These are phyloP conservation scores for Pterostichus madidus DNA, from an alignment of 2,888 invertebrate species.

Conservation along the genomic window DNA sequence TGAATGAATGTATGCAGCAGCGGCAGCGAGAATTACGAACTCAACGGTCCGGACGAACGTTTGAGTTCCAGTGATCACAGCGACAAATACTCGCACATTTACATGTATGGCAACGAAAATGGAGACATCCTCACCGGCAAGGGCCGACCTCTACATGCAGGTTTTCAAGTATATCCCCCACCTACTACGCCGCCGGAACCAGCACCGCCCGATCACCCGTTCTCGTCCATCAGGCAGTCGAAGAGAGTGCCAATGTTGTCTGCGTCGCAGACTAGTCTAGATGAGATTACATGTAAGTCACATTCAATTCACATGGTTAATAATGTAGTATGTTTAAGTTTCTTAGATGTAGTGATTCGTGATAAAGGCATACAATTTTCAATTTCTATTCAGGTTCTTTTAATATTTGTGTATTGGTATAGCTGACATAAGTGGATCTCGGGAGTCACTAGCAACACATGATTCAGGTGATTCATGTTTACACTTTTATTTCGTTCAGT, in stretches of 20 bases:
- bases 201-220: slow-evolving; percentile 87
- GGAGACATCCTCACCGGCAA: slow-evolving; percentile 76
- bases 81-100: slow-evolving; percentile 83
- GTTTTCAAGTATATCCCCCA: slow-evolving; percentile 91
- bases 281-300: slow-evolving; percentile 83
- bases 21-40: slow-evolving; percentile 84
- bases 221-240: slow-evolving; percentile 77
- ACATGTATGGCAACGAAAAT: slow-evolving; percentile 82
- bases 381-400: slow-evolving; percentile 66
- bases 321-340: slow-evolving; percentile 27
- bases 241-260: slow-evolving; percentile 78
- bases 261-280: slow-evolving; percentile 82
- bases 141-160: slow-evolving; percentile 77
- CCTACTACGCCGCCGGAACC: slow-evolving; percentile 92
- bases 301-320: slow-evolving; percentile 6
- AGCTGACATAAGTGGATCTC: slow-evolving; percentile 90
- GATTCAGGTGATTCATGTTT: slow-evolving; percentile 84
- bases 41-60: slow-evolving; percentile 81
- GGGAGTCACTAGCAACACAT: slow-evolving; percentile 89
- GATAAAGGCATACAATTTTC: slow-evolving; percentile 46
- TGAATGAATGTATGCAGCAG: slow-evolving; percentile 74
- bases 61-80: slow-evolving; percentile 84
- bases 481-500: slow-evolving; percentile 33
- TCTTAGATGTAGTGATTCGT: slow-evolving; percentile 3
- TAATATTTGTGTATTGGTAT: slow-evolving; percentile 67